Base-by-base conservation (phyloP, 2,797 vertebrate genomes). In the Holocentrus rufus region DNA sequence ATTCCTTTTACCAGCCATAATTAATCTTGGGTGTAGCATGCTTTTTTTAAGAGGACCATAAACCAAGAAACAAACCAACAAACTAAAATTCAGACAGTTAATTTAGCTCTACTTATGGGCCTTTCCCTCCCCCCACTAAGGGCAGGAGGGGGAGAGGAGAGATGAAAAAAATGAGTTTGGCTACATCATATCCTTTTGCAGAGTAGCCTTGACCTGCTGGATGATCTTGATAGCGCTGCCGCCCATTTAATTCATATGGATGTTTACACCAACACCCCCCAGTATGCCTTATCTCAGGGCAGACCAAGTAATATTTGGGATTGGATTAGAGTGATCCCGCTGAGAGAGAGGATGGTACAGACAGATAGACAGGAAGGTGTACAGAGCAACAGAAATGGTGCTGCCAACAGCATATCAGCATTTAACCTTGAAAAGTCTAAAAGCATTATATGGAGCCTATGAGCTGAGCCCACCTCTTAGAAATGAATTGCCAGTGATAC, bases 201-300 rank as follows among this genome's bases (percentile, higher is more conserved):
- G 64, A 80, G 74, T 17, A 76, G 80, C 86, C 82, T 83, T 91
- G 85, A 90, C 87, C 82, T 87, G 68, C 65, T 72, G 85, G 79
- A 85, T 80, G 86, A 90, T 91, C 78, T 85, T 85, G 87, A 92
- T 89, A 87, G 75, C 79, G 74, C 72, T 65, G 61, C 79, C 25
- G 70, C 86, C 85, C 77, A 87, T 87, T 92, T 91, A 88, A 90
- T 91, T 88, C 80, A 89, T 85, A 83, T 85, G 78, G 88, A 88
- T 89, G 60, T 46, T 63, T 50, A 85, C 79, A 76, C 78, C 52
- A 74, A 84, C 83, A 83, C 82, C 56, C 76, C 74, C 64, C 72
- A 79, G 69, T 77, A 84, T 80, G 31, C 75, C 85, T 90, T 90
- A 90, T 90, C 87, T 89, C 83, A 79, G 64, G 75, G 76, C 80